Evolutionary conservation across 2,888 invertebrate species (phyloP), one percentile per base, ranked within the genome.

Genomic region (Spisula subtruncata): DNA sequence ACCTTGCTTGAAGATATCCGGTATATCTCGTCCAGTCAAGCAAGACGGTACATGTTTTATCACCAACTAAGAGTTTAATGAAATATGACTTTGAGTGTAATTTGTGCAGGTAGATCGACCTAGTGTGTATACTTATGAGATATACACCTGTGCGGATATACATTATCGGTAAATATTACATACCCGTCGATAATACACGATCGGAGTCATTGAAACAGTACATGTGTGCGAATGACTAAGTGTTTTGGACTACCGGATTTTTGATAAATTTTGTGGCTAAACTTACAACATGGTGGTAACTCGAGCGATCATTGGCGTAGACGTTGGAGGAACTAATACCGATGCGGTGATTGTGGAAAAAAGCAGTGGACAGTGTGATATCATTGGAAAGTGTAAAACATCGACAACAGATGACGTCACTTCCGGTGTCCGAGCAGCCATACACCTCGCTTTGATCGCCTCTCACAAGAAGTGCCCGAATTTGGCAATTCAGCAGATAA

Each of bases 291-390:
- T 92, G 91, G 82, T 46, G 20, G 48, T 90, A 32, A 86, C 84
- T 56, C 66, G 80, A 54, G 94, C 92, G 29, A 92, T 95, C 0
- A 91, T 96, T 6, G 96, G 96, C 20, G 96, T 96, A 8, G 96
- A 96, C 89, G 96, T 96, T 6, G 96, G 96, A 4, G 96, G 96
- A 10, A 96, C 96, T 16, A 96, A 96, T 91, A 96, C 96, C 2
- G 96, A 96, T 86, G 96, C 95, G 16, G 96, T 95, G 4, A 88
- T 96, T 56, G 82, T 96, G 14, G 90, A 90, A 20, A 91, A 92
- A 41, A 66, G 71, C 18, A 71, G 90, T 12, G 71, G 88, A 16
- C 84, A 83, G 16, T 83, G 86, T n/a, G 79, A 87, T 20, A 91
- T 96, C 18, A 83, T 96, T 54, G 91, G 95, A 10, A 93, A 93